Percentiles rank a stretch among this genome's conserved stretches.
Evolutionary conservation across 2,113 vertebrate species (phyloP).

Genomic region (Neodon shergylaensis): DNA sequence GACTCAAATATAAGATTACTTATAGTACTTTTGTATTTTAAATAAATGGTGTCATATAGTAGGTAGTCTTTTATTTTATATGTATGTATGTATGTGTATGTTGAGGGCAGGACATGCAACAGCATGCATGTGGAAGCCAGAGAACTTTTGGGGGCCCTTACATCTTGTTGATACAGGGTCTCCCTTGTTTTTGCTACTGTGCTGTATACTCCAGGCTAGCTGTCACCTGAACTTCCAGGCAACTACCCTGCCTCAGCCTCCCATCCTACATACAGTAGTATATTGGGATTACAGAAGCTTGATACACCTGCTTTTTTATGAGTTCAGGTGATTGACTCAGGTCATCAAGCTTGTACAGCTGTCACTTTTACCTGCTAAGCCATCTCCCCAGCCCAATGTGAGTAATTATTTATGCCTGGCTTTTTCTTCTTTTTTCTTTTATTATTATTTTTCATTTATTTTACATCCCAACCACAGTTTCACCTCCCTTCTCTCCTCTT

Average conservation of each 20-base stretch:
- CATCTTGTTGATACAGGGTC: background rate
- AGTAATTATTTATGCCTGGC: background rate
- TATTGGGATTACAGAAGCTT: background rate
- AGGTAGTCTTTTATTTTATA: background rate
- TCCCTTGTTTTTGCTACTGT: background rate
- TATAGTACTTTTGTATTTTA: constrained; percentile 12
- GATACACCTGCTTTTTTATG: background rate
- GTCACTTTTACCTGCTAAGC: background rate
- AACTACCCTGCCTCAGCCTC: background rate
- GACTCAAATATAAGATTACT: constrained; percentile 3
- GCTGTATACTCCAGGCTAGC: background rate
- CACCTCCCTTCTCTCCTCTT: background rate
- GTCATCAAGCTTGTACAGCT: background rate
- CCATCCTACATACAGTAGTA: background rate
- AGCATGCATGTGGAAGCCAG: background rate
- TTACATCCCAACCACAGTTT: background rate
- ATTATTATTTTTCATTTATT: background rate
- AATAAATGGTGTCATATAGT: constrained; percentile 14
- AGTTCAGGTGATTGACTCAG: background rate
- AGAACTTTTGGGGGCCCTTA: background rate
- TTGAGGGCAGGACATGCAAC: background rate
- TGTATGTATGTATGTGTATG: background rate
- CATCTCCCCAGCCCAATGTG: background rate
- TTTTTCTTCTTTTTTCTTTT: background rate
- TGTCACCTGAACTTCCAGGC: background rate